phyloP scores from a whole-genome alignment of 2,888 invertebrate species.

The Lasioglossum villosulum region DNA sequence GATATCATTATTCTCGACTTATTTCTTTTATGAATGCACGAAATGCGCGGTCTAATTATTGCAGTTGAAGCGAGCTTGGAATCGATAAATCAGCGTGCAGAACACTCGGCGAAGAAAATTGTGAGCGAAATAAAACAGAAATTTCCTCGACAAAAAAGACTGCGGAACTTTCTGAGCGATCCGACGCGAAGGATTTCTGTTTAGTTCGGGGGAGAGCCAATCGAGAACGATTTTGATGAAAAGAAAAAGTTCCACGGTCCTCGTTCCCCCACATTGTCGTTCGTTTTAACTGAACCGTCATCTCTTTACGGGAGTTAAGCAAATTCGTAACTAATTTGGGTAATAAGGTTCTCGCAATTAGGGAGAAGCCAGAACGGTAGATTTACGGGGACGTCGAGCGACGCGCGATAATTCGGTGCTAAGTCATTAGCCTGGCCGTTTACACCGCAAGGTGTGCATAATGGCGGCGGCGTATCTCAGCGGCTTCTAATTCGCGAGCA shows the following conservation, averaged over 20 bases:
- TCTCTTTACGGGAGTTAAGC: constrained; percentile 14
- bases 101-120: neutral
- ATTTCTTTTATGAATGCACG: neutral
- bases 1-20: neutral
- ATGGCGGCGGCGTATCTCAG: constrained; percentile 66
- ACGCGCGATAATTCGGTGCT: constrained; percentile 71
- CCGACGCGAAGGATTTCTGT: neutral
- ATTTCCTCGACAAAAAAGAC: neutral
- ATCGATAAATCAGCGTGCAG: neutral
- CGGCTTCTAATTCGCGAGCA: constrained; percentile 57
- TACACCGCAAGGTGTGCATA: constrained; percentile 69
- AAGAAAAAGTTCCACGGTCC: neutral
- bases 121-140: neutral
- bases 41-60: neutral
- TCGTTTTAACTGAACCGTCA: constrained; percentile 25
- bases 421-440: constrained; percentile 72
- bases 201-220: neutral
- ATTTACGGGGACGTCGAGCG: constrained; percentile 67
- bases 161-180: neutral
- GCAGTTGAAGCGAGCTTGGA: neutral
- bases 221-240: neutral
- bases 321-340: constrained; percentile 68
- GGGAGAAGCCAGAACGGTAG: constrained; percentile 56
- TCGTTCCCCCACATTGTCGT: neutral
- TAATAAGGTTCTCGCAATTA: constrained; percentile 66